Base-by-base conservation (phyloP, 1,140 invertebrate genomes). In the Aplysia californica region DNA sequence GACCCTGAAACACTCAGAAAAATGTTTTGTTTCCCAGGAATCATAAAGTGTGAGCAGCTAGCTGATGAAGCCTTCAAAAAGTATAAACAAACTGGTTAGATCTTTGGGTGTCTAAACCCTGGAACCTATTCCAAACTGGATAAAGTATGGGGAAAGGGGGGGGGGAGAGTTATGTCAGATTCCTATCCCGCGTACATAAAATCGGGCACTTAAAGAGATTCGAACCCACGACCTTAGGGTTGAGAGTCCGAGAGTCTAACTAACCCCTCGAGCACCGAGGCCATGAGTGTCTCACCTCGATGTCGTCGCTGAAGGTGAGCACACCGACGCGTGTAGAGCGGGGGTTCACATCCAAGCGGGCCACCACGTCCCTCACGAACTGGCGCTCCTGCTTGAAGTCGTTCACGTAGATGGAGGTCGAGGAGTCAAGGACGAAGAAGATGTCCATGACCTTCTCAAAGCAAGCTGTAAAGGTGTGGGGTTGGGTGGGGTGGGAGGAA, bases 361-460 rank as follows among this genome's bases (percentile, higher is more conserved):
- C 83, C 26, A 82, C 38, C 3, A 87, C 71, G 15, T 84, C 79
- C 3, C 76, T 71, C n/a, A 87, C 79, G 74, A 88, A 87, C 0
- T 74, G 38, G 1, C 85, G 76, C 66, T 85, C 80, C 64, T 81
- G 80, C 44, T 76, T 65, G 74, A 83, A 88, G 69, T 89, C 86
- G 6, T 80, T 70, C 2, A 80, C 58, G 83, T 85, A 88, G 50
- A 89, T 87, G 39, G 85, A 87, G 58, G 80, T 86, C 1, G 87
- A 89, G 1, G 85, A 80, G 73, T 89, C 87, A 58, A 89, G 66
- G 6, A 87, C 78, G 78, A 89, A 87, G 76, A 83, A 85, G 2
- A 89, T 81, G 55, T 89, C 87, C 0, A 85, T 83, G n/a, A 83
- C 80, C 68, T 88, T 87, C 2, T 80, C 80, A 68, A 78, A 75